Evolutionary conservation across 2,113 vertebrate genomes (phyloP).

Genomic region (Cheilinus undulatus): DNA sequence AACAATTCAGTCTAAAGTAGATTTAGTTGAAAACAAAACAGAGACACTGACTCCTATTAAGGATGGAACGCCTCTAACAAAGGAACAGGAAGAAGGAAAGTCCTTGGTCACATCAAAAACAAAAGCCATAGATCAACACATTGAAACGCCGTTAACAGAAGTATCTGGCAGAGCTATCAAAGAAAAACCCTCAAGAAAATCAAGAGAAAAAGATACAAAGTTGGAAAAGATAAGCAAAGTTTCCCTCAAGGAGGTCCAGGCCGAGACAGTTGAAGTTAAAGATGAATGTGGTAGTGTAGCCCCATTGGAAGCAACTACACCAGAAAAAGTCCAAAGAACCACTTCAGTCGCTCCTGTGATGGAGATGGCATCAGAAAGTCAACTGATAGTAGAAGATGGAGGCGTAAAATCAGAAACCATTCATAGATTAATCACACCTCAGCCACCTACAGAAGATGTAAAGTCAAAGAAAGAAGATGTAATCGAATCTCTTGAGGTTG

Average conservation of each 20-base stretch:
- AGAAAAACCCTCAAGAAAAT: too few species aligned
- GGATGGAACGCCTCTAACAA: neutral
- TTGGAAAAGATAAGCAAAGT: neutral
- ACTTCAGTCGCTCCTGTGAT: constrained; percentile 3
- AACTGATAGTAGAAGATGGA: neutral
- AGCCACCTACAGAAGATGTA: constrained; percentile 7
- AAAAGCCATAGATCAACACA: constrained; percentile 1
- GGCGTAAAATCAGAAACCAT: neutral
- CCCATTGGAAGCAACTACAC: constrained; percentile 17
- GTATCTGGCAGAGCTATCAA: too few species aligned
- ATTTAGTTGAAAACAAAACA: constrained; percentile 6
- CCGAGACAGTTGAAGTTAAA: constrained; percentile 12
- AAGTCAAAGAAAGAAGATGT: neutral
- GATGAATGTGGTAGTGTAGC: neutral
- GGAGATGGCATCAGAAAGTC: constrained; percentile 13
- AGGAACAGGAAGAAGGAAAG: constrained; percentile 5
- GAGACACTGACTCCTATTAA: neutral
- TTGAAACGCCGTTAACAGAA: too few species aligned
- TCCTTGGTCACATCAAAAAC: neutral
- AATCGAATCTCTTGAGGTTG: neutral
- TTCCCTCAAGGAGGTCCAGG: neutral
- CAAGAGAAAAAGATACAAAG: neutral
- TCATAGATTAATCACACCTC: neutral
- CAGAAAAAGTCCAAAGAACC: neutral
- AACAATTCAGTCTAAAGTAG: neutral